These are phyloP conservation scores for Felis chaus DNA, from an alignment of 2,113 vertebrate genomes.

Conservation along the genomic window DNA sequence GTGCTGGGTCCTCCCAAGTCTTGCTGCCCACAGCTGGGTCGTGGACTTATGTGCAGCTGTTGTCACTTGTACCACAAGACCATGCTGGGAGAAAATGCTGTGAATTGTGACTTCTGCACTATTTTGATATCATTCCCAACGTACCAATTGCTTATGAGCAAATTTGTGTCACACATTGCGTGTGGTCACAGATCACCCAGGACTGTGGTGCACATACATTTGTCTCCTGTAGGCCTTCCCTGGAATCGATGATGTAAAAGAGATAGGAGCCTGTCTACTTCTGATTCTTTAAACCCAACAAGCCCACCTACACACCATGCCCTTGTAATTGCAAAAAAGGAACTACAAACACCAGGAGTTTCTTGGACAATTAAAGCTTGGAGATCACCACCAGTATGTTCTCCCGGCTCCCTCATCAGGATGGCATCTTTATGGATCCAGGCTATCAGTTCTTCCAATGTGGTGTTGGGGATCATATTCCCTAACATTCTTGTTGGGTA, in stretches of 20 bases:
- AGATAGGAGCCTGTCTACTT: neutral
- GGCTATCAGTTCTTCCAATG: neutral
- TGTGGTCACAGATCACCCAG: accelerated
- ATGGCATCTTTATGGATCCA: neutral
- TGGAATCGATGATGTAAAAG: neutral
- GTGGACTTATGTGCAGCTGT: neutral
- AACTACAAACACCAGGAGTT: no score
- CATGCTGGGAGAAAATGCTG: neutral
- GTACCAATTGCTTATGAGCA: neutral
- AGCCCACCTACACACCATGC: neutral
- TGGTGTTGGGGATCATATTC: neutral
- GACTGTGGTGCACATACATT: accelerated
- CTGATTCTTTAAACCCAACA: neutral
- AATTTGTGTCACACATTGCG: accelerated
- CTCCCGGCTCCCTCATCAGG: accelerated
- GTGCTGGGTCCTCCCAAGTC: accelerated
- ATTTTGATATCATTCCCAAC: neutral
- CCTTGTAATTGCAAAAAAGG: neutral
- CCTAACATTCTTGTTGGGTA: neutral
- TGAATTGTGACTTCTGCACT: neutral
- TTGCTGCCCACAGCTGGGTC: neutral
- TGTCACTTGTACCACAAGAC: neutral
- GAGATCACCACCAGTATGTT: accelerated
- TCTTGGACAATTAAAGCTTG: neutral
- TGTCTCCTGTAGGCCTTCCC: neutral